Base-by-base conservation (phyloP, 92 coral and sea anemone species). In the Muricea muricata region DNA sequence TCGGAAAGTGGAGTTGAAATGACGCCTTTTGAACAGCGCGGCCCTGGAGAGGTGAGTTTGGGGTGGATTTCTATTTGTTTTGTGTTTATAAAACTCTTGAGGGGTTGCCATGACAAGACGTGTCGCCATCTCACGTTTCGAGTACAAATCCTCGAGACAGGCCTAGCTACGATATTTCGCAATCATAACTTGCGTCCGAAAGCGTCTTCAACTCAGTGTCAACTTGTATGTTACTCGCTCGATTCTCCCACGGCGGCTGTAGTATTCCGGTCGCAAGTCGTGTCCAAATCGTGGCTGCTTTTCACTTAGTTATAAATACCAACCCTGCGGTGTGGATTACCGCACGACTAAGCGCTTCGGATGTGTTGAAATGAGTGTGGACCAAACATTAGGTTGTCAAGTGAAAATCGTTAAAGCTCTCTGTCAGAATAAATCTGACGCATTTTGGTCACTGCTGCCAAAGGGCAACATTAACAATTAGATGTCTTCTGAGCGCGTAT, bases 1-100 rank as follows among this genome's bases (percentile, higher is more conserved):
- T 79, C 97, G 0, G 97, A 93, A 29, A 91, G 94, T 65, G 97
- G 97, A 0, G 81, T 91, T 7, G 97, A 91, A 56, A 60, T 93
- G 74, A 91, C 92, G 3, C 86, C 91, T 3, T 79, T 82, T 14
- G 97, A 93, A 73, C 92, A 91, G 58, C 80, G 48, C 18, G 80
- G 80, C 18, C 14, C 54, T 14, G 42, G 35, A 12, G 76, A 70
- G 52, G 76, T 70, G 31, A n/a, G 76, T 70, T 65, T n/a, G n/a
- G n/a, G n/a, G n/a, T n/a, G n/a, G n/a, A n/a, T n/a, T n/a, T n/a
- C n/a, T n/a, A n/a, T n/a, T n/a, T 33, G 20, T 29, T 29, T 65
- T 34, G 50, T 31, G 41, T 31, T 37, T 31, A 2, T 30, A 28
- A 9, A 0, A 8, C 33, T 66, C 42, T 37, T 31, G 21, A 10